Base-by-base conservation (phyloP, 2,797 vertebrate genomes). In the Phataginus tricuspis region DNA sequence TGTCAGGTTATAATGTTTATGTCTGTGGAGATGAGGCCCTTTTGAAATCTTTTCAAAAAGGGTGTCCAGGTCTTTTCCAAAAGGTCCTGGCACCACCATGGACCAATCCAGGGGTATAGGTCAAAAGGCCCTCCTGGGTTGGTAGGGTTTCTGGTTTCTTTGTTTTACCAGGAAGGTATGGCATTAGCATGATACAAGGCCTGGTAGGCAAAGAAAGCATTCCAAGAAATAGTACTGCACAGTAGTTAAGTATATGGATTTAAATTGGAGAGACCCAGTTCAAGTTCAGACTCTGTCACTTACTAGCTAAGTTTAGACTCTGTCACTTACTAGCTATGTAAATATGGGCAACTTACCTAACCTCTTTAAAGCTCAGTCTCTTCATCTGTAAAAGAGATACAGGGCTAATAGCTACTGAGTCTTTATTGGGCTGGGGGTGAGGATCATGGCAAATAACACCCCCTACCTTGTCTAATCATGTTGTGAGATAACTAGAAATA, bases 41-140 rank as follows among this genome's bases (percentile, higher is more conserved):
- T 42, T 84, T 94, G 93, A 93, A 92, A 87, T 57, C 12, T 87
- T 84, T 94, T 79, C 66, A 34, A 59, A 85, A 72, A 45, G 2
- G 4, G 31, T n/a, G 2, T 75, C 7, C 0, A 23, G 57, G 31
- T 90, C 64, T 18, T 90, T 96, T 77, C 37, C 8, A 53, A 74
- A 87, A 91, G 37, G 10, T 31, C 21, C 8, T 87, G 66, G 16
- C 12, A 45, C n/a, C 39, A 63, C 4, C 34, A 51, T 39, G 25
- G 51, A 69, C 82, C 37, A 39, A 61, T 74, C 29, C 69, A 31
- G 2, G 4, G 4, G 1, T 45, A 6, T 12, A 53, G 19, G 63
- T 45, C 39, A 68, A 59, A 71, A 77, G 49, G 63, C 23, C n/a
- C 12, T 42, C 9, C 19, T 42, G 16, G 7, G 5, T 71, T 86